Conservation (phyloP, 2,797 vertebrate species). For the Phrynocephalus forsythii region DNA sequence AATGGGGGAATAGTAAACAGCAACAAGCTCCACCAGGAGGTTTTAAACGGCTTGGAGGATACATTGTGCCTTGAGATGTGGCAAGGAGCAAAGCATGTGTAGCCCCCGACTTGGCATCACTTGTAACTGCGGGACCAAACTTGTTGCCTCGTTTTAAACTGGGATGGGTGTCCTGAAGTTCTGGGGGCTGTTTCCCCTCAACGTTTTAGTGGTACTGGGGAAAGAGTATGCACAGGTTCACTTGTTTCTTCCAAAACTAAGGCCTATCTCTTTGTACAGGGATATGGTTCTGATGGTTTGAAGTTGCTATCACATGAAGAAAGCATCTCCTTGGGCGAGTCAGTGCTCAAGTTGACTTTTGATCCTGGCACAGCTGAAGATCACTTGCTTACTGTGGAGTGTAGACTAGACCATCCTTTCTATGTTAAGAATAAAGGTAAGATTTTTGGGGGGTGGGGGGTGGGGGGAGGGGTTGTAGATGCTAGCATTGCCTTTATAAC, state of each 20-base stretch:
- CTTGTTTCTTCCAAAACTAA: slow-evolving; percentile 6
- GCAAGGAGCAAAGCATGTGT: not conserved
- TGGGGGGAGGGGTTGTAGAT: not conserved
- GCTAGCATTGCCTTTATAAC: not conserved
- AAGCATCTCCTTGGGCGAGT: slow-evolving; percentile 92
- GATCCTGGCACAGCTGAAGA: slow-evolving; percentile 92
- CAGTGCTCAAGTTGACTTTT: slow-evolving; percentile 95
- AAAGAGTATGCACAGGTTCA: not conserved
- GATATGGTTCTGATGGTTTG: slow-evolving; percentile 91
- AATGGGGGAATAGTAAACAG: not conserved
- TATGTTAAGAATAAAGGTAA: slow-evolving; percentile 99
- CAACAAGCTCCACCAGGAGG: not conserved
- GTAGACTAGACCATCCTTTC: slow-evolving; percentile 96
- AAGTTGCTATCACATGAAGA: slow-evolving; percentile 94
- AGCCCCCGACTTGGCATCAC: not conserved
- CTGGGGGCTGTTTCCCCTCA: not conserved
- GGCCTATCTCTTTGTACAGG: slow-evolving; percentile 79
- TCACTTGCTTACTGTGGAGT: slow-evolving; percentile 91
- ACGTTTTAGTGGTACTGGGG: not conserved
- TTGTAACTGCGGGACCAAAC: not conserved
- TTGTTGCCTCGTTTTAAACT: not conserved
- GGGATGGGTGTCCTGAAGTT: not conserved
- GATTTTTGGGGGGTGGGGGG: not conserved
- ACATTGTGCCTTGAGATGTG: not conserved
- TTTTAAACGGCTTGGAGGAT: not conserved